A percentile compares a stretch with the other conserved stretches of the same genome.
Conservation (phyloP, 2,113 vertebrate species). For the Sinocyclocheilus maitianheensis region DNA sequence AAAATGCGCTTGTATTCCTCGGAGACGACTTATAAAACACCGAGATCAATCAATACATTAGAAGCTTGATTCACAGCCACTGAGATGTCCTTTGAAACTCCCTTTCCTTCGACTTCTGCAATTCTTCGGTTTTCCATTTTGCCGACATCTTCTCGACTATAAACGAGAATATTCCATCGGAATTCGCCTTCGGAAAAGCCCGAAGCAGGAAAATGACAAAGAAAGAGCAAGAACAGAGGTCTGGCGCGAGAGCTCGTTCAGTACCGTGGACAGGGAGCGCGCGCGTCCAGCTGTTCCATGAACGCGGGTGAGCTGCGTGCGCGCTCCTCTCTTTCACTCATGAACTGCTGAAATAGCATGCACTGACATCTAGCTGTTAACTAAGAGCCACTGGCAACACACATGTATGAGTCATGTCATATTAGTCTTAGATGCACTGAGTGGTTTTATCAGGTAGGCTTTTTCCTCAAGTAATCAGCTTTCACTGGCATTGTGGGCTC, state of each 20-base stretch:
- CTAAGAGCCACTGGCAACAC: neutral
- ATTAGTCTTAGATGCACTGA: neutral
- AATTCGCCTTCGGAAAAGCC: neutral
- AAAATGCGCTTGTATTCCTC: slow-evolving; percentile 47
- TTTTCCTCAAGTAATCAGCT: neutral
- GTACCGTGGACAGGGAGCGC: slow-evolving; percentile 60
- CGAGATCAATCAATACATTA: slow-evolving; percentile 63
- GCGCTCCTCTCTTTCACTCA: slow-evolving; percentile 47
- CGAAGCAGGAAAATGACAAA: neutral
- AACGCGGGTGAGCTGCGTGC: slow-evolving; percentile 2
- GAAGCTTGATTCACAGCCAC: slow-evolving; percentile 72
- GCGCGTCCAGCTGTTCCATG: slow-evolving; percentile 45
- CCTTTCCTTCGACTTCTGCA: slow-evolving; percentile 71
- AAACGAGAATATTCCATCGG: neutral
- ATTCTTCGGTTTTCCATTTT: slow-evolving; percentile 77
- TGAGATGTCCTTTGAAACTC: slow-evolving; percentile 78
- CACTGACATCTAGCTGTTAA: neutral
- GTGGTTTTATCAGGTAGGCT: neutral
- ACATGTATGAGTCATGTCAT: neutral
- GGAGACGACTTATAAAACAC: slow-evolving; percentile 49
- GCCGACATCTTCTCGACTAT: slow-evolving; percentile 55
- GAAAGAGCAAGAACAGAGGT: neutral
- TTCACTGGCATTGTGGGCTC: neutral
- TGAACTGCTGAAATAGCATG: neutral
- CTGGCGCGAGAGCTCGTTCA: neutral